Conservation (phyloP, 1,140 invertebrate genomes). For the Zaprionus vittiger region DNA sequence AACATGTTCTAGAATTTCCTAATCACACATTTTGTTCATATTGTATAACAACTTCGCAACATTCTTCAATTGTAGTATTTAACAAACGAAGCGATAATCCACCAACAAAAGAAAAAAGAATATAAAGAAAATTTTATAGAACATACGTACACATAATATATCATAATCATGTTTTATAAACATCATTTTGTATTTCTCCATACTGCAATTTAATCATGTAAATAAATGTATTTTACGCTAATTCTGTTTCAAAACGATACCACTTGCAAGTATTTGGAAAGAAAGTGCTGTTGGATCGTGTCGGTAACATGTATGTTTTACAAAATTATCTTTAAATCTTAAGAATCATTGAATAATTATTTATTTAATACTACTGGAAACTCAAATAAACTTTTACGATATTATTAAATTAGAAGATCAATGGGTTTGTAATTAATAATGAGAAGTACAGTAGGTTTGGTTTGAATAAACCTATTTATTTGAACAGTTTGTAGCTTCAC, state of each 20-base stretch:
- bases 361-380: background rate
- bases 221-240: conserved; percentile 65
- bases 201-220: conserved; percentile 55
- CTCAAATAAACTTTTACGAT: background rate
- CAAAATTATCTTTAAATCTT: background rate
- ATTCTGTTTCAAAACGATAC: background rate
- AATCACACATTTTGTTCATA: conserved; percentile 10
- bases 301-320: background rate
- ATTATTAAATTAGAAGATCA: background rate
- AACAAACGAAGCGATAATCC: conserved; percentile 46
- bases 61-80: conserved; percentile 62
- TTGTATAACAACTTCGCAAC: conserved; percentile 60
- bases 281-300: background rate
- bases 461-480: conserved; percentile 26
- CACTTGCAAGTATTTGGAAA: background rate
- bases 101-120: conserved; percentile 46
- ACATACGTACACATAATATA: conserved; percentile 21
- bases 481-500: background rate
- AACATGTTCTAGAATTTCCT: conserved; percentile 5
- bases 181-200: conserved; percentile 53
- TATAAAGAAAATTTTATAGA: conserved; percentile 18
- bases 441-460: background rate
- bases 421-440: background rate
- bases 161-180: conserved; percentile 66
- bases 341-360: background rate